phyloP scores from a whole-genome alignment of 1,140 invertebrate species.

The Homarus americanus region DNA sequence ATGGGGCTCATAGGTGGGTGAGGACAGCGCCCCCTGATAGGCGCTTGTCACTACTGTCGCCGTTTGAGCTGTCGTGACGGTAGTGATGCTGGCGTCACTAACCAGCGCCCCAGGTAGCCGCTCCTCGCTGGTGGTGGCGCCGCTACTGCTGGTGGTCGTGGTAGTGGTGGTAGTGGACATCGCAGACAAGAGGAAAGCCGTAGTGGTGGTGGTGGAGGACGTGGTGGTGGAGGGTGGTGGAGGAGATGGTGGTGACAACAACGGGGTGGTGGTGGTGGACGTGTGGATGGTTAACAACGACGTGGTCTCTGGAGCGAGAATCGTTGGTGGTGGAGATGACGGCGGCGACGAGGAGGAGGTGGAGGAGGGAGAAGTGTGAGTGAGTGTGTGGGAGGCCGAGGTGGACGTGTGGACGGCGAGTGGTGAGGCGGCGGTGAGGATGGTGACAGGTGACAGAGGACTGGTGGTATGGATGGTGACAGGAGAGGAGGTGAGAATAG shows the following conservation, averaged over 20 bases:
- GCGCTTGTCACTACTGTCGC: slow-evolving; percentile 68
- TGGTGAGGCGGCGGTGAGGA: slow-evolving; percentile 15
- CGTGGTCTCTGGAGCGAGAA: slow-evolving; percentile 21
- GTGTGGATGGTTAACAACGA: neutral
- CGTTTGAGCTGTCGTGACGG: slow-evolving; percentile 66
- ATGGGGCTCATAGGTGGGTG: slow-evolving; percentile 68
- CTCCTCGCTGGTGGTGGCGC: slow-evolving; percentile 15
- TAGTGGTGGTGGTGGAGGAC: slow-evolving; percentile 14
- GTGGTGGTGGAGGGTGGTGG: neutral
- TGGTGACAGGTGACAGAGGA: slow-evolving; percentile 38
- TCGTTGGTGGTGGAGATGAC: slow-evolving; percentile 31
- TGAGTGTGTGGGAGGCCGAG: neutral
- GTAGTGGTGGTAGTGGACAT: slow-evolving; percentile 10
- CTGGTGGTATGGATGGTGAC: slow-evolving; percentile 20
- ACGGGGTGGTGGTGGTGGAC: neutral
- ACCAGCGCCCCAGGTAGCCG: slow-evolving; percentile 11
- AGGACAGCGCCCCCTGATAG: slow-evolving; percentile 68
- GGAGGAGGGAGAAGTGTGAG: slow-evolving; percentile 31
- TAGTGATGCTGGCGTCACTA: slow-evolving; percentile 50
- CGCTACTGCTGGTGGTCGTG: slow-evolving; percentile 23
- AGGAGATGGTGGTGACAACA: slow-evolving; percentile 5
- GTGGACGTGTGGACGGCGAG: slow-evolving; percentile 9
- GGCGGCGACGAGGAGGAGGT: slow-evolving; percentile 39
- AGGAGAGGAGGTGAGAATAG: neutral
- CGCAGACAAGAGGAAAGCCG: neutral